Evolutionary conservation across 1,140 invertebrate species (phyloP).

Genomic region (Nasonia giraulti): DNA sequence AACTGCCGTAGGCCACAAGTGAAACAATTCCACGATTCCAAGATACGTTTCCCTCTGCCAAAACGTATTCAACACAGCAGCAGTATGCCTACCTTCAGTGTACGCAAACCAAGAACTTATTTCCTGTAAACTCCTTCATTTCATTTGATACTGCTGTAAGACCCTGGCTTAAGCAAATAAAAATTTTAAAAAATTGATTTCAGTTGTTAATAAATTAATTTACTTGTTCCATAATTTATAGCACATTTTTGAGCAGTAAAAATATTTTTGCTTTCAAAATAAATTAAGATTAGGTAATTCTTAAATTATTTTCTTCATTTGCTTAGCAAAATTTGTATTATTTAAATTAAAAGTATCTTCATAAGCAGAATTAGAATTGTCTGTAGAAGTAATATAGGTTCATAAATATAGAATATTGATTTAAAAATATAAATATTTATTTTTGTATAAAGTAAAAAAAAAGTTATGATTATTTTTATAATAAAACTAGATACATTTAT

Average conservation of each 20-base stretch:
- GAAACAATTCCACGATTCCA: constrained; percentile 98
- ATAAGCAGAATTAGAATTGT: too few relatives aligned
- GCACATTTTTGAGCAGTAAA: not conserved
- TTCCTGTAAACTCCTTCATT: constrained; percentile 81
- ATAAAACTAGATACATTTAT: not conserved
- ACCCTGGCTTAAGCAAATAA: constrained; percentile 55
- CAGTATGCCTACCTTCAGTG: constrained; percentile 86
- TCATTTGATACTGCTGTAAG: constrained; percentile 45
- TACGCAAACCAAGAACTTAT: constrained; percentile 94
- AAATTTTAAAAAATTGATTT: constrained; percentile 31
- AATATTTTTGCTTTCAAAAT: not conserved
- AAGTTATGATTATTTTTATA: not conserved
- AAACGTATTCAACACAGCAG: constrained; percentile 92
- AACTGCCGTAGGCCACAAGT: constrained; percentile 95
- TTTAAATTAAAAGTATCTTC: too few relatives aligned
- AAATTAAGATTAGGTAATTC: too few relatives aligned
- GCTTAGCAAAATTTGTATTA: too few relatives aligned
- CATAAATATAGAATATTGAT: not conserved
- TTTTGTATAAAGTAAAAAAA: not conserved
- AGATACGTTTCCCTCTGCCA: constrained; percentile 96
- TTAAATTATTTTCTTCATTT: not conserved
- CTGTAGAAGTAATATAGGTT: too few relatives aligned
- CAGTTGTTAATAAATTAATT: not conserved
- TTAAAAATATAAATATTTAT: not conserved
- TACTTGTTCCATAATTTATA: not conserved